phyloP scores from a whole-genome alignment of 2,797 vertebrate species.

The Gambusia yucatana region DNA sequence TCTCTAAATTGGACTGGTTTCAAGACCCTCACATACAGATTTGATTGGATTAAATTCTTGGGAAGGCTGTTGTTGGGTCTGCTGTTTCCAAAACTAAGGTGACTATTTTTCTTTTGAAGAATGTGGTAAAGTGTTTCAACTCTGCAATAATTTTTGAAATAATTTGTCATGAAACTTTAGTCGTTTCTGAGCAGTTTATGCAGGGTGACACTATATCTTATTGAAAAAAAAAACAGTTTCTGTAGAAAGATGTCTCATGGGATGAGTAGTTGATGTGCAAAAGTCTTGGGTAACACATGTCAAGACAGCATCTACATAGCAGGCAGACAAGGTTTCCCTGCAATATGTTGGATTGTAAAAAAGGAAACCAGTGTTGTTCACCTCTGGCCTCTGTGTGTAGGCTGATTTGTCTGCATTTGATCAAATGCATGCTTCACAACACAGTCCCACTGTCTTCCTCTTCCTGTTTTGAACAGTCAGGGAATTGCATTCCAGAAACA shows the following conservation, averaged over 20 bases:
- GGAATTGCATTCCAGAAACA: conserved; percentile 54
- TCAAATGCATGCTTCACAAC: conserved; percentile 44
- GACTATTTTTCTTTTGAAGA: background rate
- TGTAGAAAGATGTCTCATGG: background rate
- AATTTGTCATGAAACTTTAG: background rate
- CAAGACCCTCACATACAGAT: background rate
- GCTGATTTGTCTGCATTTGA: conserved; percentile 14
- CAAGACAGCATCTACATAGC: background rate
- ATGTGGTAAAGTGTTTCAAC: background rate
- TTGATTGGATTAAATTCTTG: background rate
- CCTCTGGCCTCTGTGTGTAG: conserved; percentile 2
- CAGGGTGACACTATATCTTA: background rate
- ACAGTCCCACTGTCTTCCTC: conserved; percentile 52
- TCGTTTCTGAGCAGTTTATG: background rate
- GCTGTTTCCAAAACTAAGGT: background rate
- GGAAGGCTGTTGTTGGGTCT: background rate
- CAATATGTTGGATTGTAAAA: background rate
- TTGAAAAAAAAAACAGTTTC: background rate
- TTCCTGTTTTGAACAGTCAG: conserved; percentile 38
- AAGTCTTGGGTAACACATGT: background rate
- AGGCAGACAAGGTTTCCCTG: background rate
- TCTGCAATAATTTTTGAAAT: background rate
- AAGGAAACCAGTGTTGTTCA: background rate
- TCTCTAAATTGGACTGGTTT: background rate
- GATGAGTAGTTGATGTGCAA: background rate